Evolutionary conservation across 2,888 invertebrate species (phyloP), one percentile per base, ranked within the genome.

Genomic region (Branchellion lobata): DNA sequence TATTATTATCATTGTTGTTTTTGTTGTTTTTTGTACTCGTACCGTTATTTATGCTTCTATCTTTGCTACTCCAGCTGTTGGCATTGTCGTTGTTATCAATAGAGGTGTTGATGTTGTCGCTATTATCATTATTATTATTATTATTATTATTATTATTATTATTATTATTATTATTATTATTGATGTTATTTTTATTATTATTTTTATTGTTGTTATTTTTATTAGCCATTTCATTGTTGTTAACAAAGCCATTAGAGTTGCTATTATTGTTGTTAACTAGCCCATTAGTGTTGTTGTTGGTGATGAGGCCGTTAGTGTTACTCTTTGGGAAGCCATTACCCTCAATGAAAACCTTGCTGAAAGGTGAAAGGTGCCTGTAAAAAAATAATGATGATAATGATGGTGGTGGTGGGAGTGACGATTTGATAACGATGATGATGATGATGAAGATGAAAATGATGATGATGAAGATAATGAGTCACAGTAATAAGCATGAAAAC

Each of bases 311-410:
- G 18, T 18, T 47, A 47, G 8, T 47, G 29, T 69, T 69, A 33
- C 72, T 72, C 36, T 47, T 36, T 3, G 33, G 36, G 40, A 24
- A 40, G 40, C 40, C 24, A 29, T 72, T 47, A 21, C 74, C 79
- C 40, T 78, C 78, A 18, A 80, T 36, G 47, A 80, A 80, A 1
- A 80, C 80, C 69, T 78, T 80, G 65, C 80, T 80, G 65, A 80
- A 80, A 31, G 78, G 80, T 36, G 78, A 73, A n/a, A 80, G 78
- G 29, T 80, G 80, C 29, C 80, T 80, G 65, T 5, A 75, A 65
- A 78, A 29, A 34, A 27, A 18, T 69, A 29, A 8, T 34, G 21
- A n/a, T 57, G 5, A 57, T 57, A n/a, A 57, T 57, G 24, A 24
- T 24, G 3, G 21, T 24, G 24, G 24, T 57, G 61, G 24, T 57